Evolutionary conservation across 2,888 invertebrate species (phyloP), one percentile per base, ranked within the genome.

Genomic region (Steromphala cineraria): DNA sequence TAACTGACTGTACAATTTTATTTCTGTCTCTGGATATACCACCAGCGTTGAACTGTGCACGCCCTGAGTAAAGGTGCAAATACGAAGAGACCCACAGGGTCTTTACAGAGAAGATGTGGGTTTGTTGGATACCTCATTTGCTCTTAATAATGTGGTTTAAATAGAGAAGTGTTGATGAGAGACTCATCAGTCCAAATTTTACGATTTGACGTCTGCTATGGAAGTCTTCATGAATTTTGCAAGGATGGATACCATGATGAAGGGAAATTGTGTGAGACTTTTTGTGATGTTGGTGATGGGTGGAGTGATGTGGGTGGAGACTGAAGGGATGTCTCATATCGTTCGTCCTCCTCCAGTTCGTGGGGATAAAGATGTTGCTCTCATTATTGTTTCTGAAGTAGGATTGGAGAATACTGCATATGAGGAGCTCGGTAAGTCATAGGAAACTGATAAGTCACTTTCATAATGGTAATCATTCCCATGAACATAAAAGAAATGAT

Each of bases 361-460:
- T 40, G 75, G 75, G 13, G 52, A 19, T 24, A 75, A 52, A 17
- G 75, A 75, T 24, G 52, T 75, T 21, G 52, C 53, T 10, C 52
- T 75, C 2, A 46, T 75, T 2, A 75, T 75, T 21, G 52, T 75
- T 21, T 24, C 75, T 15, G 75, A 75, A 21, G 52, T 75, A 21
- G 52, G 52, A 15, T 21, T 75, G 28, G 75, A 75, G 13, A 75
- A 75, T 52, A 75, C 75, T 19, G 75, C 75, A 19, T 75, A 75
- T 52, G 75, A 75, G 19, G 75, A 75, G 28, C 52, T 75, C 24
- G 75, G 75, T 75, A 75, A 75, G 75, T 52, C 5, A 15, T 62
- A 24, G 24, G 13, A 24, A 19, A n/a, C n/a, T 56, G 56, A 56
- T 24, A 56, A 28, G 5, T 19, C 17, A 21, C 24, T 15, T n/a